A percentile compares a stretch with the other conserved stretches of the same genome.
Conservation (phyloP, 2,113 vertebrate genomes). For the Callithrix jacchus region DNA sequence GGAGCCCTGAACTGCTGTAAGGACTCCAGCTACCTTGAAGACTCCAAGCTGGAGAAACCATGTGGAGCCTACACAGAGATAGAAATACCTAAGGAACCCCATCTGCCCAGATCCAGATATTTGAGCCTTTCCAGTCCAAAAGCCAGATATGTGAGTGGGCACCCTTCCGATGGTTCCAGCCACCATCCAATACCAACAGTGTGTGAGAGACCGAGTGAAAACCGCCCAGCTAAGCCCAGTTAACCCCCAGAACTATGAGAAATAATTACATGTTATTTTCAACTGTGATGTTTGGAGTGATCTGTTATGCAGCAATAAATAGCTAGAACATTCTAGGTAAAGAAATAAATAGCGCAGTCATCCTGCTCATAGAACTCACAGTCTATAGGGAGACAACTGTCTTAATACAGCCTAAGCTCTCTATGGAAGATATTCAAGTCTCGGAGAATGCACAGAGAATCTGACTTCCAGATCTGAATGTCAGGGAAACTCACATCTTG, state of each 20-base stretch:
- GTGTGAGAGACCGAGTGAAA: background rate
- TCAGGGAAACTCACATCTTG: background rate
- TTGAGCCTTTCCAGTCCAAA: background rate
- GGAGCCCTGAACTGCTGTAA: background rate
- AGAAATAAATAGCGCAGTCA: background rate
- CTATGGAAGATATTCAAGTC: background rate
- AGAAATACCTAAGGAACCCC: background rate
- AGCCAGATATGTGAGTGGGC: accelerated
- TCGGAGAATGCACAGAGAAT: too few species aligned
- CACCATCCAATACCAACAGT: accelerated
- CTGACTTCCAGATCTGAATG: background rate
- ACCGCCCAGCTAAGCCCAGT: background rate
- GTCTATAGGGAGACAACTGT: background rate
- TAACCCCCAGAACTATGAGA: background rate
- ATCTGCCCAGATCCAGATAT: background rate
- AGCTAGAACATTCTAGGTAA: background rate
- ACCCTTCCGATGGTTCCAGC: background rate
- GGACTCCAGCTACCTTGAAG: background rate
- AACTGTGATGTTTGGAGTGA: background rate
- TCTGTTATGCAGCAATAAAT: background rate
- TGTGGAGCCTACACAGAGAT: background rate
- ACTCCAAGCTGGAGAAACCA: background rate
- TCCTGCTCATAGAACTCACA: background rate
- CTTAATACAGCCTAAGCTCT: accelerated
- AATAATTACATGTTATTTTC: background rate